phyloP scores from a whole-genome alignment of 2,797 vertebrate genomes.

The Spea hammondii region DNA sequence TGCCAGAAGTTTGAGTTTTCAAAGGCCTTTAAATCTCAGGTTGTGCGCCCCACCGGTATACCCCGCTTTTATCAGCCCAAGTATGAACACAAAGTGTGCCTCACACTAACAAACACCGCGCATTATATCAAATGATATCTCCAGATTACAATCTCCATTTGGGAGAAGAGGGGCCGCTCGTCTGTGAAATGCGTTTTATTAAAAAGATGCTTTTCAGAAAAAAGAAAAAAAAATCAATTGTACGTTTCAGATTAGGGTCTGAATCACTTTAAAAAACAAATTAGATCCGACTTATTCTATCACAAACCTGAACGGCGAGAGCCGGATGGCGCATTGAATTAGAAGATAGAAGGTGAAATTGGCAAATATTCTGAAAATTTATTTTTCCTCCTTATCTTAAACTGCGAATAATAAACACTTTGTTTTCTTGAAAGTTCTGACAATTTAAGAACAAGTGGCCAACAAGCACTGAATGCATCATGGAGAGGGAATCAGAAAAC shows the following conservation, averaged over 20 bases:
- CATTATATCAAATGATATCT: background rate
- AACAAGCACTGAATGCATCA: background rate
- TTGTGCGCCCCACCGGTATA: too few relatives aligned
- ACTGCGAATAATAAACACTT: constrained; percentile 8
- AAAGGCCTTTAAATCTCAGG: too few relatives aligned
- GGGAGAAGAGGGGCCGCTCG: background rate
- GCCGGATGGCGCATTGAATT: constrained; percentile 1
- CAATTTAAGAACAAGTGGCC: background rate
- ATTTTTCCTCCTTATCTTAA: constrained; percentile 25
- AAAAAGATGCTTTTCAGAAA: constrained; percentile 23
- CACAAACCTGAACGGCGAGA: background rate
- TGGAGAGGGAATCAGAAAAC: background rate
- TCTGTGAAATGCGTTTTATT: background rate
- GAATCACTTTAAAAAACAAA: constrained; percentile 4
- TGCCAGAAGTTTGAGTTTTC: too few relatives aligned
- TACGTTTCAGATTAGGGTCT: constrained; percentile 20
- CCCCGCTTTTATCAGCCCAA: too few relatives aligned
- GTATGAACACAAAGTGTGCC: too few relatives aligned
- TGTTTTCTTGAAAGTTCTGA: background rate
- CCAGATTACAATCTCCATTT: background rate
- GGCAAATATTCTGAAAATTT: constrained; percentile 32
- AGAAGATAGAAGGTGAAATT: constrained; percentile 9
- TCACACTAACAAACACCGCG: background rate
- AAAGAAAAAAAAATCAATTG: constrained; percentile 24
- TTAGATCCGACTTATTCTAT: constrained; percentile 17